Percentiles rank a stretch among this genome's conserved stretches.
These are phyloP conservation scores for Atrichornis clamosus DNA, from an alignment of 2,113 vertebrate species.

Conservation along the genomic window DNA sequence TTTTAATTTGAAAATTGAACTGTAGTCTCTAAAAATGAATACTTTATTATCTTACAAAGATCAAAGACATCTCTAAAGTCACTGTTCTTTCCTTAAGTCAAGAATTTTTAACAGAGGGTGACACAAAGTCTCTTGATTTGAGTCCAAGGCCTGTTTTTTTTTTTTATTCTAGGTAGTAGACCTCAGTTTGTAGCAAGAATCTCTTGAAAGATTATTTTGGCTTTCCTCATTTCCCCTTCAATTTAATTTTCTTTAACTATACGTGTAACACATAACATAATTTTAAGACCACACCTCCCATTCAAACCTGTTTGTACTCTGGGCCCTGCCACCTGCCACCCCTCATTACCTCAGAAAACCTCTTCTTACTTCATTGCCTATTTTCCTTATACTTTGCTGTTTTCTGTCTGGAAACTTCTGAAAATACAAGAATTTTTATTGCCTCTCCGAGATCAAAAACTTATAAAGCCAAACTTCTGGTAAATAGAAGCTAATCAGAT, in stretches of 20 bases:
- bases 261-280: neutral
- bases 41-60: neutral
- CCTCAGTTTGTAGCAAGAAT: neutral
- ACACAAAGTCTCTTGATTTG: neutral
- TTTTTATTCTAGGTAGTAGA: neutral
- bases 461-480: neutral
- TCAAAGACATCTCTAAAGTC: neutral
- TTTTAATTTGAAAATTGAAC: neutral
- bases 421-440: neutral
- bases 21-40: neutral
- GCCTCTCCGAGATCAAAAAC: neutral
- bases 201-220: neutral
- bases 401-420: neutral
- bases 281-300: neutral
- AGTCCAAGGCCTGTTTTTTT: neutral
- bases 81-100: neutral
- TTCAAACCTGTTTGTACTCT: fast-evolving
- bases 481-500: neutral
- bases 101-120: neutral
- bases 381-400: neutral
- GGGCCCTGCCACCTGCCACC: neutral
- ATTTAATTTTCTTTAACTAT: neutral
- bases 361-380: neutral
- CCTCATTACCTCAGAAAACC: neutral
- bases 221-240: neutral